A percentile compares a stretch with the other conserved stretches of the same genome.
Conservation (phyloP, 2,797 vertebrate genomes). For the Chrosomus eos region DNA sequence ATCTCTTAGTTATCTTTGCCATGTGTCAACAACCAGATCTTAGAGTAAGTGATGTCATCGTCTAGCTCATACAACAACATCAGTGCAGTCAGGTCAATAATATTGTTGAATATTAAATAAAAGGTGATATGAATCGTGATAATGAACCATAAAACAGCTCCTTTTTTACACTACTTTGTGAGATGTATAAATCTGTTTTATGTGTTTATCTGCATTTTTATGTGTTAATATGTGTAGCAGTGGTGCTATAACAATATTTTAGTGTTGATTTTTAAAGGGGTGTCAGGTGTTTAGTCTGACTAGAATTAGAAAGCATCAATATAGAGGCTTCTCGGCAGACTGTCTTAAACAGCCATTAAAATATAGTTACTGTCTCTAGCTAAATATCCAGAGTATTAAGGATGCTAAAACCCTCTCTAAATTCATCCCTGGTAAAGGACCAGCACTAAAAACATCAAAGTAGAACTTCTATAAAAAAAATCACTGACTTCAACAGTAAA, state of each 20-base stretch:
- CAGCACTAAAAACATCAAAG: neutral
- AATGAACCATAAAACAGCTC: constrained; percentile 42
- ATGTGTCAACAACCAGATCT: neutral
- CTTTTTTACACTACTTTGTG: neutral
- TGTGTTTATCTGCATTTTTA: neutral
- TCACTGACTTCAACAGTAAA: neutral
- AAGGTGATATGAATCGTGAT: too few relatives aligned
- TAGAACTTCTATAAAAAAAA: too few relatives aligned
- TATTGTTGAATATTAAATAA: too few relatives aligned
- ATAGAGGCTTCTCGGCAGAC: neutral
- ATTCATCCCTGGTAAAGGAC: neutral
- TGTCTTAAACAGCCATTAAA: neutral
- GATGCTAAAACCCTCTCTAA: neutral
- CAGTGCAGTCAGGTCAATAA: too few relatives aligned
- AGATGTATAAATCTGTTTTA: neutral
- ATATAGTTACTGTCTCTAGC: neutral
- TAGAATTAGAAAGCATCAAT: neutral
- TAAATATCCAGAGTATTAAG: neutral
- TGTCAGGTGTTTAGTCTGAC: neutral
- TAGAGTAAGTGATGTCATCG: too few relatives aligned
- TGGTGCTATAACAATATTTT: neutral
- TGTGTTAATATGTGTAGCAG: neutral
- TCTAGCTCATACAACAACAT: too few relatives aligned
- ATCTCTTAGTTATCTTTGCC: neutral
- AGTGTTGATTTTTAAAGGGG: neutral